Evolutionary conservation across 1,140 invertebrate genomes (phyloP).

Genomic region (Leptopilina boulardi): DNA sequence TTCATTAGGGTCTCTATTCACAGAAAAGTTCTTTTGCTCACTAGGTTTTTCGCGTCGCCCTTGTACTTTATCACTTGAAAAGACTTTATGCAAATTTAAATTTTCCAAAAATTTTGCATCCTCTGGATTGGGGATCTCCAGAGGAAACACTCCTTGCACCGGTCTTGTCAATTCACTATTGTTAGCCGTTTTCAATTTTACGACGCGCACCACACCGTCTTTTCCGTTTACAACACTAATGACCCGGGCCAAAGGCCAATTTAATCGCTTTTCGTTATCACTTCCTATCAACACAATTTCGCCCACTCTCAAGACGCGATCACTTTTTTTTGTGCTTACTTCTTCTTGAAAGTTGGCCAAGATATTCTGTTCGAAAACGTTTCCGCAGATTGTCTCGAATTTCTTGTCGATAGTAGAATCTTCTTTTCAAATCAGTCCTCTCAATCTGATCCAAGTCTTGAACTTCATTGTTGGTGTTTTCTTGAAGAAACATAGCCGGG

Average conservation of each 20-base stretch:
- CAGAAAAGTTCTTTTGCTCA: too few relatives aligned
- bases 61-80: too few relatives aligned
- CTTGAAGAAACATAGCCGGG: too few relatives aligned
- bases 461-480: too few relatives aligned
- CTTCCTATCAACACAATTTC: constrained; percentile 35
- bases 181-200: constrained; percentile 12
- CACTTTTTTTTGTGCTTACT: neutral
- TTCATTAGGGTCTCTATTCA: too few relatives aligned
- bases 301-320: neutral
- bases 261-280: constrained; percentile 45
- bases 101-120: too few relatives aligned
- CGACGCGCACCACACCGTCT: constrained; percentile 37
- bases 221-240: constrained; percentile 48
- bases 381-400: constrained; percentile 35
- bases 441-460: too few relatives aligned
- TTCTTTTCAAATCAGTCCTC: too few relatives aligned
- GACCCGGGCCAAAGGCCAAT: constrained; percentile 42
- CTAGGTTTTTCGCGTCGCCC: too few relatives aligned
- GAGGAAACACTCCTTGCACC: constrained; percentile 34
- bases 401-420: too few relatives aligned
- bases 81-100: too few relatives aligned
- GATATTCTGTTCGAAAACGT: constrained; percentile 54
- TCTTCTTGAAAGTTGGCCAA: constrained; percentile 41
- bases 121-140: constrained; percentile 1
- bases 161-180: constrained; percentile 35